A percentile compares a stretch with the other conserved stretches of the same genome.
Conservation (phyloP, 2,797 vertebrate genomes). For the Clarias laeviceps region DNA sequence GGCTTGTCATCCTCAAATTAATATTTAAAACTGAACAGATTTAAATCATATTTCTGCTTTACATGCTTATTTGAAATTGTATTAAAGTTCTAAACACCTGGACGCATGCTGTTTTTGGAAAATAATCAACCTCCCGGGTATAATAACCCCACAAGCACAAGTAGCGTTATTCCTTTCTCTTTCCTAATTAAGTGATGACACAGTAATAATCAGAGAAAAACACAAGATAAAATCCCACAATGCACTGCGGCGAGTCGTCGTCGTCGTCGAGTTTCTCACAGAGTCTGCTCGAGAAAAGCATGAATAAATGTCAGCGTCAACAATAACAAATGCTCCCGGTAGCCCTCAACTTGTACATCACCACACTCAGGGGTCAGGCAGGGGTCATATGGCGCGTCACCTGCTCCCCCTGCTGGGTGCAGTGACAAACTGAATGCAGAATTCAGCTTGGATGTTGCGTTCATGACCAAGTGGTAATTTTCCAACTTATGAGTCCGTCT, state of each 20-base stretch:
- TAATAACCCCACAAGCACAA: background rate
- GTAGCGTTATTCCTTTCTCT: background rate
- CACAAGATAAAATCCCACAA: background rate
- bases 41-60: background rate
- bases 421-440: background rate
- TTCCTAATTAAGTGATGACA: background rate
- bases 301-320: background rate
- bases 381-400: constrained; percentile 39
- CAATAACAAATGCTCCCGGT: background rate
- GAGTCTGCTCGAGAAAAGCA: background rate
- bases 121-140: background rate
- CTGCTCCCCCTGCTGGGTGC: constrained; percentile 69
- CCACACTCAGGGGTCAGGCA: constrained; percentile 27
- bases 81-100: background rate
- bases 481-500: background rate
- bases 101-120: background rate
- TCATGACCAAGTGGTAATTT: background rate
- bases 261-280: background rate
- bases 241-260: background rate
- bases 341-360: background rate
- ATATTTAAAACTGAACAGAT: background rate
- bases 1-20: background rate
- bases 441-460: background rate
- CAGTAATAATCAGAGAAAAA: background rate
- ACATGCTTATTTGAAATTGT: background rate